Evolutionary conservation across 1,140 invertebrate genomes (phyloP), one percentile per base, ranked within the genome.

Genomic region (Geopemphigus sp.): DNA sequence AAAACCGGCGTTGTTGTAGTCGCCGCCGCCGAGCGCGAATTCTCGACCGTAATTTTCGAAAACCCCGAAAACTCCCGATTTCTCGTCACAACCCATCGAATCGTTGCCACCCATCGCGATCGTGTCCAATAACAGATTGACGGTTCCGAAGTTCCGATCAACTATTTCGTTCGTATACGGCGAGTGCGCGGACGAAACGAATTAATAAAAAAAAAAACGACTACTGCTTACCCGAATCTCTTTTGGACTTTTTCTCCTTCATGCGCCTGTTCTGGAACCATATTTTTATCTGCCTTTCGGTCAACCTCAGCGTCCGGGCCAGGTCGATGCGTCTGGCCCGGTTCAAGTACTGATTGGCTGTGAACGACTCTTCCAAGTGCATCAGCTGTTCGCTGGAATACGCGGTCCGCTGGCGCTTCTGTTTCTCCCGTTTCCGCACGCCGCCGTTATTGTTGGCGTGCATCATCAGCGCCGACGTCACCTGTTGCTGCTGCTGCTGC

Each of bases 241-340:
- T 81, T 2, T 63, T 81, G 10, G 78, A 78, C 84, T 96, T 96
- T 88, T 82, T 82, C 68, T 82, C 66, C 24, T 98, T 98, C 96
- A 98, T 98, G 86, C 96, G 90, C 83, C 96, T 89, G 89, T 98
- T 98, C 88, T 98, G 96, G 88, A 98, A 98, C 96, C 96, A 98
- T 86, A 98, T 98, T 90, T 98, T 98, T 85, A 98, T 98, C 88
- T 98, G 96, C 86, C 96, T 89, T 88, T 98, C 96, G 83, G 95
- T 97, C 83, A 98, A 90, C 88, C 95, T 97, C 82, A 98, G 90
- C 82, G 95, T 93, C 86, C 97, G 95, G 83, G 96, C 96, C 92
- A 98, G 96, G 88, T 98, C 96, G 87, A 98, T 98, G 87, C 96
- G 91, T 89, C 96, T 91, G 89, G 96, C 91, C 87, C 96, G 91